A percentile compares a stretch with the other conserved stretches of the same genome.
These are phyloP conservation scores for Yponomeuta evonymella DNA, from an alignment of 2,888 invertebrate genomes.

Conservation along the genomic window DNA sequence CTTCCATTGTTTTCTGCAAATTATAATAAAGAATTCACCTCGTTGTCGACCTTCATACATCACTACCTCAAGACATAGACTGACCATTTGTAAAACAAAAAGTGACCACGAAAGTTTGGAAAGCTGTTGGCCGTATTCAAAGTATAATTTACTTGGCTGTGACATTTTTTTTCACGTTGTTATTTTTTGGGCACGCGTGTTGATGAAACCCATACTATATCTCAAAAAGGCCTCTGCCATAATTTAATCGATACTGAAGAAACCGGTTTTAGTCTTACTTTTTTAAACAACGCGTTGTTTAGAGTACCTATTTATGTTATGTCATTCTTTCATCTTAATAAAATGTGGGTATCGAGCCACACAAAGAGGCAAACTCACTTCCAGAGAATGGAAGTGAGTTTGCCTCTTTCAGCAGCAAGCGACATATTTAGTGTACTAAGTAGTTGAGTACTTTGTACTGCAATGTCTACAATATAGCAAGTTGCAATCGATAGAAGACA, in stretches of 20 bases:
- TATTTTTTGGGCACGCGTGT: background rate
- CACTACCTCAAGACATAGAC: background rate
- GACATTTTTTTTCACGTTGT: background rate
- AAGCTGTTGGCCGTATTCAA: slow-evolving; percentile 13
- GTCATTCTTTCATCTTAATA: too few relatives aligned
- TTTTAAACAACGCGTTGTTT: too few relatives aligned
- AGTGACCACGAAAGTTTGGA: slow-evolving; percentile 38
- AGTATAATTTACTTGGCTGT: background rate
- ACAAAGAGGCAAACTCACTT: too few relatives aligned
- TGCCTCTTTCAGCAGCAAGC: too few relatives aligned
- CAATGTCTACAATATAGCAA: background rate
- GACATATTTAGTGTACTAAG: background rate
- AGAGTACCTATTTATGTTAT: too few relatives aligned
- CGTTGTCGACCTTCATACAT: background rate
- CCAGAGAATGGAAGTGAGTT: too few relatives aligned
- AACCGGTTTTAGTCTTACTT: too few relatives aligned
- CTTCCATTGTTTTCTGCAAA: background rate
- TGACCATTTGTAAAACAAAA: slow-evolving; percentile 31
- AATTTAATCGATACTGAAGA: too few relatives aligned
- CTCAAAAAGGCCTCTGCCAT: too few relatives aligned
- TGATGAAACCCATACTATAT: too few relatives aligned
- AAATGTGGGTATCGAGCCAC: too few relatives aligned
- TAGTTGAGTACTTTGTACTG: background rate
- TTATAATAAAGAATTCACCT: background rate
- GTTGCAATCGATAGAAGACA: background rate